phyloP scores from a whole-genome alignment of 92 coral and sea anemone genomes.

The Micromussa lordhowensis region DNA sequence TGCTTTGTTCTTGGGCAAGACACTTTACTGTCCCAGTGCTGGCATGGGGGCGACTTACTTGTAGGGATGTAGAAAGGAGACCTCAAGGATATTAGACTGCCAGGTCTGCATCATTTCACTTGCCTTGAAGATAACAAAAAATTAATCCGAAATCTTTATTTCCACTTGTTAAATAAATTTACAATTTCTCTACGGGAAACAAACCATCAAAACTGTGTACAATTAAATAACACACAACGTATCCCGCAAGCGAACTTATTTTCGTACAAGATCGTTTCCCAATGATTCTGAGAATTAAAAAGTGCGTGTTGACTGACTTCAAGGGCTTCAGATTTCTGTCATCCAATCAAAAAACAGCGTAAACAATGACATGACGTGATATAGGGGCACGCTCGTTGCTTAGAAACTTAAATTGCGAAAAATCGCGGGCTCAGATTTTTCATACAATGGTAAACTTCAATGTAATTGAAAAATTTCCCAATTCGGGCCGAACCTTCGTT shows the following conservation, averaged over 20 bases:
- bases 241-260: background rate
- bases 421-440: too few species aligned
- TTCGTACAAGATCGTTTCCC: background rate
- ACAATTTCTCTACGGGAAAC: background rate
- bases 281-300: background rate
- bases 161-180: slow-evolving; percentile 25
- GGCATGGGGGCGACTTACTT: too few species aligned
- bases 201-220: background rate
- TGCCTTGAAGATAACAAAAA: background rate
- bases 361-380: too few species aligned
- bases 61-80: too few species aligned
- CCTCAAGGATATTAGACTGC: too few species aligned
- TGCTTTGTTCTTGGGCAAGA: too few species aligned
- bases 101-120: background rate
- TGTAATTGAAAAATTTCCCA: background rate
- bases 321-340: background rate
- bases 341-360: too few species aligned
- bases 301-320: background rate
- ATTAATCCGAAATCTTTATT: slow-evolving; percentile 16
- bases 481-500: background rate
- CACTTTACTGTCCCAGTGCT: too few species aligned
- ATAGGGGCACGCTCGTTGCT: too few species aligned
- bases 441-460: background rate
- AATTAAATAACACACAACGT: background rate
- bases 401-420: too few species aligned